phyloP scores from a whole-genome alignment of 1,140 invertebrate species.

The Eueides isabella region DNA sequence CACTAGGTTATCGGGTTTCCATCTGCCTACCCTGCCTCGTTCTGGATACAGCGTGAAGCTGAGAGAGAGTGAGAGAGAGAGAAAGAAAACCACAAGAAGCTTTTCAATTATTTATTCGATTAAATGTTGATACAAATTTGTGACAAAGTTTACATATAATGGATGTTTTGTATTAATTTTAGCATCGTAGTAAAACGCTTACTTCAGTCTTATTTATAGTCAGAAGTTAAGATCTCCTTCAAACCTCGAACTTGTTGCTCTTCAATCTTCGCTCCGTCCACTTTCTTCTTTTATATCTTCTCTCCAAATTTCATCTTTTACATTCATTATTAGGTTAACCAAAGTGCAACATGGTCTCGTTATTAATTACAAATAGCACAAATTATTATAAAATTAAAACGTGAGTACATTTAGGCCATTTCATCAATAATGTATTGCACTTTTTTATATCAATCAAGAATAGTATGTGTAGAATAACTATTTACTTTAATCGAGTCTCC shows the following conservation, averaged over 20 bases:
- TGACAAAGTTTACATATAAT: background rate
- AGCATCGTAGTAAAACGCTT: background rate
- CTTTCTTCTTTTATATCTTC: background rate
- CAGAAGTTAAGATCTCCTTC: background rate
- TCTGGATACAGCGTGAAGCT: too few relatives aligned
- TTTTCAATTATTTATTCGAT: background rate
- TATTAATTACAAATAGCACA: background rate
- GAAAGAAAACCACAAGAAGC: background rate
- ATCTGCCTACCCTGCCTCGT: too few relatives aligned
- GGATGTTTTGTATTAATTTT: background rate
- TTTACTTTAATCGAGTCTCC: too few relatives aligned
- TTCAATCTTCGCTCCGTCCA: background rate
- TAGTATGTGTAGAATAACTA: too few relatives aligned
- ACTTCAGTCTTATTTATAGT: constrained; percentile 5
- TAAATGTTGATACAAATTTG: background rate
- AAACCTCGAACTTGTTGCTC: background rate
- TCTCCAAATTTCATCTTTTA: background rate
- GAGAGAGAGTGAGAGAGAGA: too few relatives aligned
- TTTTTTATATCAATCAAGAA: too few relatives aligned
- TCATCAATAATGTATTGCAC: too few relatives aligned
- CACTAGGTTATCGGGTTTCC: too few relatives aligned
- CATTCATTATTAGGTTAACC: background rate
- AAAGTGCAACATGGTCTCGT: background rate
- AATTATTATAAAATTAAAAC: too few relatives aligned
- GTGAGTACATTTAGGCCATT: too few relatives aligned